Percentiles rank a stretch among this genome's conserved stretches.
Conservation (phyloP, 2,888 invertebrate genomes). For the Invenusta paracnida region DNA sequence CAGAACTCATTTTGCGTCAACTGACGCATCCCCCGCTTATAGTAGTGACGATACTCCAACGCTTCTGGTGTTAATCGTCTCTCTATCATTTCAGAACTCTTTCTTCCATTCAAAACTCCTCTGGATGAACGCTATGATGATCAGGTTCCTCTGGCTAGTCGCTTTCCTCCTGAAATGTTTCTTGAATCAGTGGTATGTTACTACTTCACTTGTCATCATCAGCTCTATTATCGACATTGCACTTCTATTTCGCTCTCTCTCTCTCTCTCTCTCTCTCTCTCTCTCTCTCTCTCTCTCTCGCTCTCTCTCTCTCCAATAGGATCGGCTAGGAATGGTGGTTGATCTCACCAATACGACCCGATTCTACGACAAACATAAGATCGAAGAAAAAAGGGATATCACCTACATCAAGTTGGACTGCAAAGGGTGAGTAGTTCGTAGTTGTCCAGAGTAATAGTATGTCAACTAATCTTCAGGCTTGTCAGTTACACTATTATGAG, state of each 20-base stretch:
- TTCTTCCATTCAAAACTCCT: slow-evolving; percentile 91
- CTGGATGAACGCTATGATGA: slow-evolving; percentile 75
- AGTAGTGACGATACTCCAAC: no score
- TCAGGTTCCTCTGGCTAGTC: slow-evolving; percentile 75
- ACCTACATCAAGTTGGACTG: slow-evolving; percentile 83
- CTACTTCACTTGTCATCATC: no score
- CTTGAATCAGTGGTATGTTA: slow-evolving; percentile 66
- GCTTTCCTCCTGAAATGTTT: slow-evolving; percentile 82
- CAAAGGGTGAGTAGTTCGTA: slow-evolving; percentile 67
- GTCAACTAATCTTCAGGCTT: no score
- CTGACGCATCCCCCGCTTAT: no score
- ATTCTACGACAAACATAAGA: slow-evolving; percentile 78
- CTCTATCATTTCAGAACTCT: slow-evolving; percentile 64
- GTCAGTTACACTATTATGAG: no score
- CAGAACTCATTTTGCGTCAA: no score
- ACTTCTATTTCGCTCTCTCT: no score
- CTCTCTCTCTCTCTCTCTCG: no score
- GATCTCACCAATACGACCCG: slow-evolving; percentile 90
- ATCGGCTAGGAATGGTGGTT: slow-evolving; percentile 67
- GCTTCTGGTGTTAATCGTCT: no score
- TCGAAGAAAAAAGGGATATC: slow-evolving; percentile 71
- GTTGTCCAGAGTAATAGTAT: no score
- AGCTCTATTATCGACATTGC: no score
- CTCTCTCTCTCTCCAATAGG: background rate
- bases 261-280: no score